phyloP scores from a whole-genome alignment of 2,113 vertebrate species.

The Proterorhinus semilunaris region DNA sequence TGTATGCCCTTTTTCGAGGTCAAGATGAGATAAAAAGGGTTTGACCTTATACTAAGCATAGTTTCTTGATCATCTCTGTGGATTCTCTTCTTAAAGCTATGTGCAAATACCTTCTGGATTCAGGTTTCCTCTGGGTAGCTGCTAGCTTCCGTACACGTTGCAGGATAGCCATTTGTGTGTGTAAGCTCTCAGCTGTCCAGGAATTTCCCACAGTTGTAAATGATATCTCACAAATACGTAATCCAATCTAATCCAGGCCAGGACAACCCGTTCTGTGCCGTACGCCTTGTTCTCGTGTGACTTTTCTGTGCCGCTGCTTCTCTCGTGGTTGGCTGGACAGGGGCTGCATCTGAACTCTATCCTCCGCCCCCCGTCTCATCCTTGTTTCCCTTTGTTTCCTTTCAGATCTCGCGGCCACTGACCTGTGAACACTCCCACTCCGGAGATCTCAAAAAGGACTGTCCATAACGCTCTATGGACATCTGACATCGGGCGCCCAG shows the following conservation, averaged over 20 bases:
- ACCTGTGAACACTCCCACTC: constrained; percentile 50
- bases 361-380: constrained; percentile 20
- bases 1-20: too few relatives aligned
- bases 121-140: too few relatives aligned
- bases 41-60: too few relatives aligned
- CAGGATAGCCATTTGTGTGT: too few relatives aligned
- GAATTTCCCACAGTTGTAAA: too few relatives aligned
- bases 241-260: neutral
- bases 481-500: constrained; percentile 39
- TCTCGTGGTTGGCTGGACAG: neutral
- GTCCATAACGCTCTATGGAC: constrained; percentile 32
- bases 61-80: too few relatives aligned
- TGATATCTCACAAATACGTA: too few relatives aligned
- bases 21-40: too few relatives aligned
- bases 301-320: neutral
- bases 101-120: too few relatives aligned
- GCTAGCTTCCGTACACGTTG: too few relatives aligned
- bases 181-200: too few relatives aligned
- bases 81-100: too few relatives aligned
- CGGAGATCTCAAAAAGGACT: constrained; percentile 33
- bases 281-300: neutral
- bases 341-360: neutral
- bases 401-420: constrained; percentile 55
- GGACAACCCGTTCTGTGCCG: neutral
- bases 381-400: constrained; percentile 47